Evolutionary conservation across 1,140 invertebrate genomes (phyloP).

Genomic region (Nasonia giraulti): DNA sequence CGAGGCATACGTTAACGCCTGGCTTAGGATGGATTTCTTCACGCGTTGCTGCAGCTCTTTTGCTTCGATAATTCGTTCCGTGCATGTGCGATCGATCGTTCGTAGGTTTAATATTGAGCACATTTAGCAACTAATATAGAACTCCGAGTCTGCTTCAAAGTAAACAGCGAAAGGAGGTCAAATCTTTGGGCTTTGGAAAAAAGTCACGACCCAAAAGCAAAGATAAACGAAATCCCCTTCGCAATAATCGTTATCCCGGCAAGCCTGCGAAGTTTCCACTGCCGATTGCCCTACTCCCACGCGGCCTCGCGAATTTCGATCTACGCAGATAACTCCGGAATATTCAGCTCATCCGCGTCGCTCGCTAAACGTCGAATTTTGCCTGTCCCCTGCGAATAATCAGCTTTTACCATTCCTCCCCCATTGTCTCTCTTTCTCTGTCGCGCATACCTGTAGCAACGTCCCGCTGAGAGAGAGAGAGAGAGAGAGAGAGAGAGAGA

Average conservation of each 20-base stretch:
- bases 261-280: not conserved
- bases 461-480: not conserved
- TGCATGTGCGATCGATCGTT: not conserved
- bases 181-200: not conserved
- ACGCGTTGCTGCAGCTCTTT: not conserved
- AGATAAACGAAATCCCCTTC: too few species aligned
- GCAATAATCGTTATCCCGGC: too few species aligned
- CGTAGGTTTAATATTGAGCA: too few species aligned
- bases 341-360: not conserved
- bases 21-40: slow-evolving; percentile 1
- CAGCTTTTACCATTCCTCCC: slow-evolving; percentile 22
- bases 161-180: too few species aligned
- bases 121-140: too few species aligned
- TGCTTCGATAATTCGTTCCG: not conserved
- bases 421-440: too few species aligned
- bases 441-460: not conserved
- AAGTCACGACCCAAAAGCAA: not conserved
- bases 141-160: too few species aligned
- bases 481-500: too few species aligned
- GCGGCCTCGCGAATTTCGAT: not conserved
- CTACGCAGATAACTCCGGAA: not conserved
- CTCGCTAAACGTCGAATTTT: not conserved
- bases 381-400: slow-evolving; percentile 14
- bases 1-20: not conserved
- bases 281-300: not conserved